Conservation (phyloP, 2,888 invertebrate genomes). For the Pogonocherus hispidulus region DNA sequence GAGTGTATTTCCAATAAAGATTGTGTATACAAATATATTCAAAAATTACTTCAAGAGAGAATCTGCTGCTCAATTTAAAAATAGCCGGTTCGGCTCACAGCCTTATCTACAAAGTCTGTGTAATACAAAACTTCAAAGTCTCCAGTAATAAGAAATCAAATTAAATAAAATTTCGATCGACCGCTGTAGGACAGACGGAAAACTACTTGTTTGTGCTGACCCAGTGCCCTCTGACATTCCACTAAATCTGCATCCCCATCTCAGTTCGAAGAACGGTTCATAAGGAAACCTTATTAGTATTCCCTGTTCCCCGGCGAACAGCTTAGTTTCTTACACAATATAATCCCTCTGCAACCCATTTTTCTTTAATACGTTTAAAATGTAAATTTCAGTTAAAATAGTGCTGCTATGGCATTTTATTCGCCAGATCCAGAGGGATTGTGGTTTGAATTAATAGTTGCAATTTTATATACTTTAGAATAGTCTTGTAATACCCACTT, state of each 20-base stretch:
- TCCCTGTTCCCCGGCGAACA: not conserved
- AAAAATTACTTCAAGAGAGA: too few relatives aligned
- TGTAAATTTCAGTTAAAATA: not conserved
- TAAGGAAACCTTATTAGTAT: constrained; percentile 20
- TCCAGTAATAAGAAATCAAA: not conserved
- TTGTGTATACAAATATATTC: too few relatives aligned
- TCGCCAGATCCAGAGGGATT: not conserved
- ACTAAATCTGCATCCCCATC: constrained; percentile 5
- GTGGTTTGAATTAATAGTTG: not conserved
- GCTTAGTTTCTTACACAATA: not conserved
- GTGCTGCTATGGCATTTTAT: not conserved
- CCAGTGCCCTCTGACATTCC: constrained; percentile 16
- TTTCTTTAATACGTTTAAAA: not conserved
- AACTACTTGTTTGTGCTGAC: constrained; percentile 13
- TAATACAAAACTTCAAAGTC: not conserved
- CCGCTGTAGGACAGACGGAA: not conserved
- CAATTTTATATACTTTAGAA: not conserved
- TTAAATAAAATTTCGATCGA: constrained; percentile 3
- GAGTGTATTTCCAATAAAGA: too few relatives aligned
- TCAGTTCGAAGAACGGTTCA: not conserved
- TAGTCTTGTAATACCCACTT: too few relatives aligned
- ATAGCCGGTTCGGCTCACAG: too few relatives aligned
- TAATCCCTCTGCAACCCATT: not conserved
- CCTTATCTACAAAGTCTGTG: not conserved
- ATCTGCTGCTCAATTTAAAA: too few relatives aligned